phyloP scores from a whole-genome alignment of 2,113 vertebrate species.

The Thinocorus orbignyianus region DNA sequence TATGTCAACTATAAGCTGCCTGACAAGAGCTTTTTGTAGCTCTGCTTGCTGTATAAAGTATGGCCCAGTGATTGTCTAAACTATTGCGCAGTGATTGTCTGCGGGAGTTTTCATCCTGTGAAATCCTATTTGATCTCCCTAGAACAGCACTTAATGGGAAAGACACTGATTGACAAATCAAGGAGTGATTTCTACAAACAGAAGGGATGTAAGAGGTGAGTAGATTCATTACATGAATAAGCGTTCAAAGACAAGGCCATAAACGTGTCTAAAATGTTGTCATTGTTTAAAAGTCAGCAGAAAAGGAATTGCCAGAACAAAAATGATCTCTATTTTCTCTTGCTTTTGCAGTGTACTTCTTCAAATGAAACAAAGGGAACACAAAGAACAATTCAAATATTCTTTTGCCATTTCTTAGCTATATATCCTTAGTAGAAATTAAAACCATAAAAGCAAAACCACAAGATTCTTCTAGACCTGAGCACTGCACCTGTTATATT shows the following conservation, averaged over 20 bases:
- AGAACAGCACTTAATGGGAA: conserved; percentile 20
- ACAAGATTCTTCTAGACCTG: not conserved
- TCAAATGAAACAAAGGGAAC: not conserved
- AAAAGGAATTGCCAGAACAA: not conserved
- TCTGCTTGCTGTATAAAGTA: not conserved
- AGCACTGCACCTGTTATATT: not conserved
- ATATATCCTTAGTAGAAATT: not conserved
- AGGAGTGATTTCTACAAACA: not conserved
- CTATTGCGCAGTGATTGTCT: not conserved
- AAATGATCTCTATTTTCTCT: not conserved
- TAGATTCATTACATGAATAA: not conserved
- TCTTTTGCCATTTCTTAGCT: not conserved
- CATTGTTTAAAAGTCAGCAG: not conserved
- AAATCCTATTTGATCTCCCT: conserved; percentile 37
- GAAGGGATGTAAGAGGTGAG: not conserved
- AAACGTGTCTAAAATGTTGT: not conserved
- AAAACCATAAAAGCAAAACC: not conserved
- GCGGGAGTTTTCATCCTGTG: not conserved
- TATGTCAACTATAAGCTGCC: not conserved
- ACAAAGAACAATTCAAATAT: not conserved
- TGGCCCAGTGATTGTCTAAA: not conserved
- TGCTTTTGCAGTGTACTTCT: not conserved
- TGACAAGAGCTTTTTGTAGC: not conserved
- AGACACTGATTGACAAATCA: not conserved
- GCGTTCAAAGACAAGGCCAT: not conserved